Conservation (phyloP, 2,888 invertebrate genomes). For the Calliphora vomitoria region DNA sequence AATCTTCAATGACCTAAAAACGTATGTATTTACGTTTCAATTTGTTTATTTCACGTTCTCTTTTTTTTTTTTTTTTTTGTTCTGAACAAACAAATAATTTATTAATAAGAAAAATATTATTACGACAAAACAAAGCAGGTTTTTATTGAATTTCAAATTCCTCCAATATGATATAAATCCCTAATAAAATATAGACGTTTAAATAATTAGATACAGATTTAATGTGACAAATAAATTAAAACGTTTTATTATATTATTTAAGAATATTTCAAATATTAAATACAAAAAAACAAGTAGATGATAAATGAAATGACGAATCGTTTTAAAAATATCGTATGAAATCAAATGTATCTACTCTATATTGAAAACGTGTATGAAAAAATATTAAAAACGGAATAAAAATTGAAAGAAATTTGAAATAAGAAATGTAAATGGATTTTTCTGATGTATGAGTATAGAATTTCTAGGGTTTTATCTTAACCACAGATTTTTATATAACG, state of each 20-base stretch:
- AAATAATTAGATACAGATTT: slow-evolving; percentile 6
- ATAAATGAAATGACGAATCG: background rate
- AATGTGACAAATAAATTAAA: background rate
- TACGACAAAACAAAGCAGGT: background rate
- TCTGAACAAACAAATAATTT: background rate
- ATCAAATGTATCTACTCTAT: background rate
- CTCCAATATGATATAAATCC: background rate
- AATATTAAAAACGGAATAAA: background rate
- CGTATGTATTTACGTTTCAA: background rate
- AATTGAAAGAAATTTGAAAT: no score
- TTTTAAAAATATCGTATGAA: background rate
- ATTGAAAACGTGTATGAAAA: background rate
- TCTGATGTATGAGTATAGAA: no score
- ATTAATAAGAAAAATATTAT: background rate
- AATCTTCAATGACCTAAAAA: background rate
- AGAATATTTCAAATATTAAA: background rate
- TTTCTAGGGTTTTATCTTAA: no score
- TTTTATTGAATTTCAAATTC: background rate
- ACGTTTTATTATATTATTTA: background rate
- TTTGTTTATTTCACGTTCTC: background rate
- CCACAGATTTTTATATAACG: no score
- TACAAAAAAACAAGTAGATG: background rate
- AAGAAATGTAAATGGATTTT: no score
- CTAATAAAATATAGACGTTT: background rate
- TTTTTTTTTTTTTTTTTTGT: no score